phyloP scores from a whole-genome alignment of 2,888 invertebrate genomes.

The Aphodius sticticus region DNA sequence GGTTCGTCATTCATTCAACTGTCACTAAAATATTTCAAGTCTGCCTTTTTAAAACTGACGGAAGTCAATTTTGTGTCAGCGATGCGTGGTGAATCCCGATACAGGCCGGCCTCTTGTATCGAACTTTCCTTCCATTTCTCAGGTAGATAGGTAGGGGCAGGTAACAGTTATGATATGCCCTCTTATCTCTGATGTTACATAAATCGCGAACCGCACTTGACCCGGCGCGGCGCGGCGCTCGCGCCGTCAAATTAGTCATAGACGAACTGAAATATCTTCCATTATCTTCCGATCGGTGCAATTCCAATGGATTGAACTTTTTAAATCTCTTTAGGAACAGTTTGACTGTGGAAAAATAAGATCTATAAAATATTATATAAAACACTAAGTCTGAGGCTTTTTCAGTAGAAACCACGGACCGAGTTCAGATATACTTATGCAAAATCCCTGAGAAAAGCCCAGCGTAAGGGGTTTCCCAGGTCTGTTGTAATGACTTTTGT shows the following conservation, averaged over 20 bases:
- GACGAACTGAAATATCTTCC: no score
- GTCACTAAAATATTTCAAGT: constrained; percentile 52
- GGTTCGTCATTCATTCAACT: constrained; percentile 51
- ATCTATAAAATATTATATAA: not conserved
- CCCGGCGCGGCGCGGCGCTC: not conserved
- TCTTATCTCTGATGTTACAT: constrained; percentile 21
- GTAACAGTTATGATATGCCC: constrained; percentile 5
- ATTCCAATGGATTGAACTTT: not conserved
- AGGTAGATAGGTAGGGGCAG: constrained; percentile 16
- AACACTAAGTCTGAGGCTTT: not conserved
- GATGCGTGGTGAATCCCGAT: constrained; percentile 12
- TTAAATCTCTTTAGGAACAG: not conserved
- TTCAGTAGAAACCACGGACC: not conserved
- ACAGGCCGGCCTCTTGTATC: constrained; percentile 14
- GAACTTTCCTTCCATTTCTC: constrained; percentile 18
- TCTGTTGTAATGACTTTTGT: no score
- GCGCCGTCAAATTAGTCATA: no score
- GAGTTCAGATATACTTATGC: no score
- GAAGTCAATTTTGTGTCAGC: constrained; percentile 52
- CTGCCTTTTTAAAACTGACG: constrained; percentile 55
- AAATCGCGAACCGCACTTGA: constrained; percentile 6
- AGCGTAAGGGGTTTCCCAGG: no score
- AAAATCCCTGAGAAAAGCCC: no score
- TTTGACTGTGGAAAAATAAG: not conserved
- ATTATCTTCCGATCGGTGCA: no score